Evolutionary conservation across 2,888 invertebrate species (phyloP), one percentile per base, ranked within the genome.

Genomic region (Mimumesa dahlbomi): DNA sequence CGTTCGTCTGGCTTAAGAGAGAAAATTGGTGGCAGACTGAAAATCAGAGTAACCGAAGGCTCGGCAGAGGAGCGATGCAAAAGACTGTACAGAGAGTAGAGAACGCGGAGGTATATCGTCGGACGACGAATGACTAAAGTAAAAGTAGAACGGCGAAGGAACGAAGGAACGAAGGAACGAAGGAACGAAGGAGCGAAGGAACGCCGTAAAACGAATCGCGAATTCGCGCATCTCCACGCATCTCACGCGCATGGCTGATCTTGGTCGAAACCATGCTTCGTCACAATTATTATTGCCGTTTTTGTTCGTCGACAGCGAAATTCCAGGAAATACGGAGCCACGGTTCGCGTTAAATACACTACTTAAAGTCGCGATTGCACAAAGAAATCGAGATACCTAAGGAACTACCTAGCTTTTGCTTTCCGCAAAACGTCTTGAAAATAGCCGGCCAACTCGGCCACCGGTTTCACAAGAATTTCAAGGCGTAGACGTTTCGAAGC

Each of bases 201-300:
- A 53, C 58, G 58, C 16, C 49, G 53, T 31, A 48, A 57, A 45
- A 2, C 7, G 50, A 52, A 13, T 40, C 25, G 13, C 19, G 16
- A 6, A 4, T 7, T 14, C 59, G 38, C 18, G 42, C 13, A 2
- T 36, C 31, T 11, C 5, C 19, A 16, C 21, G 40, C 19, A 29
- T 11, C 3, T 3, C 36, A 18, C 40, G 42, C 25, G 22, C n/a
- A 25, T 48, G 52, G n/a, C 36, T 45, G 38, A 48, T 43, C 38
- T 19, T 38, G 38, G 49, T 34, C 40, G 22, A 66, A 63, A 54
- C 13, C 13, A 14, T 6, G 18, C 19, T 58, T 69, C 36, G 66
- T 58, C 49, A 43, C n/a, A n/a, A n/a, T n/a, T n/a, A 59, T 66
- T 54, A 54, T 66, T 50, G 69, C 58, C 66, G 68, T 65, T 69